Conservation (phyloP, 2,888 invertebrate genomes). For the Rhagium mordax region DNA sequence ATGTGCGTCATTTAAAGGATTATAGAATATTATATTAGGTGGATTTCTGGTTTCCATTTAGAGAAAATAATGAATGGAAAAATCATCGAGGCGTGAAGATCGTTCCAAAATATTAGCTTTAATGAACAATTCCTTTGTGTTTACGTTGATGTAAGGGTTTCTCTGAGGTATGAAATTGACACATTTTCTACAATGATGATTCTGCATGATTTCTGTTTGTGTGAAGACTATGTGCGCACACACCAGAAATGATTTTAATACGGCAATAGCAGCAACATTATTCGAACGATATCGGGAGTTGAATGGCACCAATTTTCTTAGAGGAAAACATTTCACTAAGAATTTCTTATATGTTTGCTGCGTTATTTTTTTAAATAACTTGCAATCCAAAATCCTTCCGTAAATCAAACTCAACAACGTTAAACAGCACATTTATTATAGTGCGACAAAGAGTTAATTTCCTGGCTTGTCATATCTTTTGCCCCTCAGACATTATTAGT, state of each 20-base stretch:
- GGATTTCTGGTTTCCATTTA: neutral
- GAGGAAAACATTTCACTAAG: too few species aligned
- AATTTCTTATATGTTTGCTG: too few species aligned
- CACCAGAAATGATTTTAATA: neutral
- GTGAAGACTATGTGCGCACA: neutral
- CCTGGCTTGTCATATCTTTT: neutral
- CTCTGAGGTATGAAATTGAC: constrained; percentile 6
- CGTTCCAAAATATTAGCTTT: constrained; percentile 9
- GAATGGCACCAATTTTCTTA: too few species aligned
- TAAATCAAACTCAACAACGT: too few species aligned
- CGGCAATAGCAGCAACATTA: too few species aligned
- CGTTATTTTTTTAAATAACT: too few species aligned
- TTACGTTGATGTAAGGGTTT: constrained; percentile 5
- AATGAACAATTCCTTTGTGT: constrained; percentile 22
- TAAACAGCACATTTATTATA: neutral
- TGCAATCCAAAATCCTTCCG: too few species aligned
- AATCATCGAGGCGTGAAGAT: constrained; percentile 8
- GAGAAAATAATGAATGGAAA: constrained; percentile 16
- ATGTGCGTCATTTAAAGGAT: constrained; percentile 1
- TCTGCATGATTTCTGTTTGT: neutral
- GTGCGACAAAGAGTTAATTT: neutral
- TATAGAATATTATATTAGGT: neutral
- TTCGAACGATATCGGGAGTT: too few species aligned
- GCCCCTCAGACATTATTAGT: neutral
- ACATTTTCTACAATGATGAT: constrained; percentile 13